Base-by-base conservation (phyloP, 2,888 invertebrate species). In the Nomada fabriciana region DNA sequence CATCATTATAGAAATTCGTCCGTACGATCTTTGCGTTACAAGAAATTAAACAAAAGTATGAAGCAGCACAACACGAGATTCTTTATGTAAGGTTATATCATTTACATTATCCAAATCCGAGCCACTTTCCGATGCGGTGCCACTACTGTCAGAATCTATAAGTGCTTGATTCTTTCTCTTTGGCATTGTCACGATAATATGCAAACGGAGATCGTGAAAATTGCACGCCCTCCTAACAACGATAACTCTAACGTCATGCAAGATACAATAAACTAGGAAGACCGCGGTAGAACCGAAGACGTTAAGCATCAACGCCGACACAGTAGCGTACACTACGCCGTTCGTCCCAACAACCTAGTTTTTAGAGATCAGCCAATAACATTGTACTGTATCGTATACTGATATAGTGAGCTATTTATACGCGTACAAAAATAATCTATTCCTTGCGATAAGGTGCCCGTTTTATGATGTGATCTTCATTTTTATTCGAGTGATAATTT, bases 71-170 rank as follows among this genome's bases (percentile, higher is more conserved):
- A 68, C 74, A 79, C 9, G 43, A 73, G 42, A 76, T 52, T 36
- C 73, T 77, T 80, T 72, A 76, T 75, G 61, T 75, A 80, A 92
- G 90, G 90, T 91, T 90, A 91, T 75, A 88, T 77, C 83, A 95
- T 97, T 96, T 95, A 98, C 98, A 90, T 97, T 97, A 94, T 98
- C 97, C 91, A 97, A 95, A 94, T 98, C 98, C 71, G 97, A 97
- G 87, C 96, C 96, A 85, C 95, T 95, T 71, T 94, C 94, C 74
- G 96, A 97, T 89, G 96, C 97, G 94, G 97, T 97, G 81, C 94
- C 94, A 94, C 97, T 97, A 78, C 97, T 97, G 93, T 97, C 97
- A 29, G 97, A 97, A 93, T 98, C 97, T 89, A 97, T 96, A 84
- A 97, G 94, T 57, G 97, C 97, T 93, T 97, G 97, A 94, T 96